These are phyloP conservation scores for Eupeodes corollae DNA, from an alignment of 1,140 invertebrate genomes.

Conservation along the genomic window DNA sequence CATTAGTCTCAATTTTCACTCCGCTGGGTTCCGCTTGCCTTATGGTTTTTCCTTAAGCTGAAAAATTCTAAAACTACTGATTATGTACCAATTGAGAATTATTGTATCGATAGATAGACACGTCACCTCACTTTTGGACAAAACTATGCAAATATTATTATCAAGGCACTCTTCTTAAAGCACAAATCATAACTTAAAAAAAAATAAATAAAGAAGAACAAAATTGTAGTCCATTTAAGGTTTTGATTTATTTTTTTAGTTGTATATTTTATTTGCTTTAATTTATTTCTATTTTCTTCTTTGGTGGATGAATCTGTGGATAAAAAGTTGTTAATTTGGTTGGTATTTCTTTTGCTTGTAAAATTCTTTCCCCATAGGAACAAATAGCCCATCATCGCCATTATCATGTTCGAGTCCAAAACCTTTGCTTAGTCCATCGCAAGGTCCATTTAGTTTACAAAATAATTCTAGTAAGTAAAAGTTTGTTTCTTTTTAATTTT, in stretches of 20 bases:
- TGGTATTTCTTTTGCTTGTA: not conserved
- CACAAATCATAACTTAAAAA: too few relatives aligned
- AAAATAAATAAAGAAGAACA: not conserved
- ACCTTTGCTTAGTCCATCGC: conserved; percentile 32
- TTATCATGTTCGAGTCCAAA: conserved; percentile 36
- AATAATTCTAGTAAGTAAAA: conserved; percentile 29
- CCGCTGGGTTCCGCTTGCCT: too few relatives aligned
- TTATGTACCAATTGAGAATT: not conserved
- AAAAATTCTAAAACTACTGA: too few relatives aligned
- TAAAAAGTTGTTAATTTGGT: not conserved
- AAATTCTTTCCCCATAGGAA: conserved; percentile 9
- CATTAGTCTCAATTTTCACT: not conserved
- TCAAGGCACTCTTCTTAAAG: not conserved
- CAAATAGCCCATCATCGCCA: conserved; percentile 33
- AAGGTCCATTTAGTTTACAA: conserved; percentile 30
- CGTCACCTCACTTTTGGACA: not conserved
- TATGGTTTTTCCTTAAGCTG: too few relatives aligned
- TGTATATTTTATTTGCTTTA: not conserved
- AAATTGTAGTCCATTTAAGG: not conserved
- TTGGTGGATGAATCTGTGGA: not conserved
- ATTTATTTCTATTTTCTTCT: not conserved
- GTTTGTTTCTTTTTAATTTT: not conserved
- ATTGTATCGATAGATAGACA: not conserved
- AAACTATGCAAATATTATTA: not conserved
- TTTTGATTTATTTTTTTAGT: not conserved